Evolutionary conservation across 2,113 vertebrate genomes (phyloP), one percentile per base, ranked within the genome.

Genomic region (Garra rufa): DNA sequence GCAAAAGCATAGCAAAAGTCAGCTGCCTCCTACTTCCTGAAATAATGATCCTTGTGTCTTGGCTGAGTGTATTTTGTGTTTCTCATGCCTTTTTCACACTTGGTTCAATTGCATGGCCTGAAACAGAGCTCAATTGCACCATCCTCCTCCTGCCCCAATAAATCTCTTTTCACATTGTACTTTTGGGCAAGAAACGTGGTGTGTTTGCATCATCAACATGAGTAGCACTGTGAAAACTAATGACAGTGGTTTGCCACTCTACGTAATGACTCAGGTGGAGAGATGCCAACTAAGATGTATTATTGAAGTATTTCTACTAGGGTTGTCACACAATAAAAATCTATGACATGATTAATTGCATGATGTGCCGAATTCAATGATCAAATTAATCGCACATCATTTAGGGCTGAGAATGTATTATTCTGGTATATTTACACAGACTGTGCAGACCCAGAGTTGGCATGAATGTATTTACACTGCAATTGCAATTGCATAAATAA

Each of bases 1-100:
- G 1, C 61, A 52, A 65, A 65, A 70, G 63, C 14, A 48, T 17
- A 5, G 44, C 44, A 15, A 75, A 26, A 73, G 21, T 44, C 44
- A 74, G 26, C 44, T 75, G 71, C 71, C 71, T 50, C 71, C 71
- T 75, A 26, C 44, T 75, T 50, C 30, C n/a, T 46, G 44, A 75
- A 44, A 75, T 75, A 75, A 75, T 48, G 71, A 50, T 30, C 44
- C 44, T 28, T 28, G 44, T 2, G 44, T 30, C 24, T 65, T 65
- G 77, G 8, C 15, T 46, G n/a, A 46, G 77, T 65, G 57, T 28
- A 28, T 80, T 4, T 46, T 4, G 28, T 14, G 24, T 48, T 74
- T 75, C 9, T 19, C 3, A 21, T 21, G 52, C 1, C 50, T 4
- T 55, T 21, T 75, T 75, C 71, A 46, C 14, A 75, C 71, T 71